These are phyloP conservation scores for Apaloderma vittatum DNA, from an alignment of 2,113 vertebrate species.

Conservation along the genomic window DNA sequence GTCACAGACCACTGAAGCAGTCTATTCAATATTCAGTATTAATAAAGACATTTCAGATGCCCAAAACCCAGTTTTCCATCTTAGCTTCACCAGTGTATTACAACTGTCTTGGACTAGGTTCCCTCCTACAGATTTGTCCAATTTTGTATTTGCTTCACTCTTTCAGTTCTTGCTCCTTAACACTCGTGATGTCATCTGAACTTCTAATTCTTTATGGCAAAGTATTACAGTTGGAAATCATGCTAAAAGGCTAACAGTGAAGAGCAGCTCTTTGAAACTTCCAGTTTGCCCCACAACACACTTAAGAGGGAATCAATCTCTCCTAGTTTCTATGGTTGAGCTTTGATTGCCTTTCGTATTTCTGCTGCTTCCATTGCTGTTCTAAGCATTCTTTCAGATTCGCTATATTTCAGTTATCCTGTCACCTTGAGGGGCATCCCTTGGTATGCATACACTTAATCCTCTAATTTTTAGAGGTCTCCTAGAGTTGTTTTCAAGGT, in stretches of 20 bases:
- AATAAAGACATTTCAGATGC: neutral
- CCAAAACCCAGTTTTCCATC: neutral
- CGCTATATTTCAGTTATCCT: neutral
- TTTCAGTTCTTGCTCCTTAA: neutral
- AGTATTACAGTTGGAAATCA: neutral
- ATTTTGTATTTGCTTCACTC: neutral
- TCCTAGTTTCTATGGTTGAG: neutral
- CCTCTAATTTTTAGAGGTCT: neutral
- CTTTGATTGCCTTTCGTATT: neutral
- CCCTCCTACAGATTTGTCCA: neutral
- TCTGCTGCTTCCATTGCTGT: neutral
- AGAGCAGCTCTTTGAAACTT: neutral
- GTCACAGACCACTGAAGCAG: neutral
- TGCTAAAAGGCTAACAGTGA: fast-evolving
- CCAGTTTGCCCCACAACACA: neutral
- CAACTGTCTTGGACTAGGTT: neutral
- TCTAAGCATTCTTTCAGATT: neutral
- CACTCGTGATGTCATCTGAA: neutral
- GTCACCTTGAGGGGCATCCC: neutral
- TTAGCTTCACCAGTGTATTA: neutral
- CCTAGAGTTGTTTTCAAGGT: neutral
- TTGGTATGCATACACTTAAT: neutral
- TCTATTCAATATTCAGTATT: neutral
- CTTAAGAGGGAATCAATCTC: neutral
- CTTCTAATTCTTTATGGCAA: neutral